Evolutionary conservation across 1,140 invertebrate genomes (phyloP).

Genomic region (Sminthurinus signatus): DNA sequence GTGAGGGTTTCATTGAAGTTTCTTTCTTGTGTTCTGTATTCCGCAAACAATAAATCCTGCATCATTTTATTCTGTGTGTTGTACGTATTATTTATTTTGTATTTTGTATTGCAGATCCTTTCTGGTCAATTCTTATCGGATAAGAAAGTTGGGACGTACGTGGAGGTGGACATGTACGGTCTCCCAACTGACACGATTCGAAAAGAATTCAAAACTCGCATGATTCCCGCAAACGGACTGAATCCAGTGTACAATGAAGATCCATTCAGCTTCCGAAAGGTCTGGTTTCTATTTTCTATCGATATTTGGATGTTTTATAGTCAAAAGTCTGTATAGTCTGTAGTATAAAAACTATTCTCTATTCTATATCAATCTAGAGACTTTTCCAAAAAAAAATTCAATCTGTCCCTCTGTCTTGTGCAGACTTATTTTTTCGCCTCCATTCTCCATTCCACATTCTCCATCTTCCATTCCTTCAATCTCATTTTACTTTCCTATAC

Average conservation of each 20-base stretch:
- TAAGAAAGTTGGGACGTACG: constrained; percentile 97
- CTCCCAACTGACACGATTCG: constrained; percentile 97
- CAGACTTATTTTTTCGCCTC: too few relatives aligned
- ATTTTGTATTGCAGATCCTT: constrained; percentile 87
- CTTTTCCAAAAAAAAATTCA: too few relatives aligned
- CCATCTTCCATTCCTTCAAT: too few relatives aligned
- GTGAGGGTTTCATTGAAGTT: not conserved
- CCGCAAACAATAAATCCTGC: not conserved
- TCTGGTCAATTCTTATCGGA: constrained; percentile 99
- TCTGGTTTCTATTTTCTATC: constrained; percentile 46
- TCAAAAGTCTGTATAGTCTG: too few relatives aligned
- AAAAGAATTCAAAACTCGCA: constrained; percentile 92
- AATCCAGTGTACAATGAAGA: constrained; percentile 99
- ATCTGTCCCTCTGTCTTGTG: too few relatives aligned
- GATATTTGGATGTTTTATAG: too few relatives aligned
- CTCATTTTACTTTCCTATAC: too few relatives aligned
- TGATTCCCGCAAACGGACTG: constrained; percentile 92
- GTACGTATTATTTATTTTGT: too few relatives aligned
- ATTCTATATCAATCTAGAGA: too few relatives aligned
- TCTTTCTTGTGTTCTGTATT: not conserved
- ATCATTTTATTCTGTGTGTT: too few relatives aligned
- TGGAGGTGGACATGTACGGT: constrained; percentile 99
- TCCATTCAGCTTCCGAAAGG: constrained; percentile 95
- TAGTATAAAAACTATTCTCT: too few relatives aligned
- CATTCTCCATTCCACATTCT: too few relatives aligned